Conservation (phyloP, 2,888 invertebrate species). For the Clostera curtula region DNA sequence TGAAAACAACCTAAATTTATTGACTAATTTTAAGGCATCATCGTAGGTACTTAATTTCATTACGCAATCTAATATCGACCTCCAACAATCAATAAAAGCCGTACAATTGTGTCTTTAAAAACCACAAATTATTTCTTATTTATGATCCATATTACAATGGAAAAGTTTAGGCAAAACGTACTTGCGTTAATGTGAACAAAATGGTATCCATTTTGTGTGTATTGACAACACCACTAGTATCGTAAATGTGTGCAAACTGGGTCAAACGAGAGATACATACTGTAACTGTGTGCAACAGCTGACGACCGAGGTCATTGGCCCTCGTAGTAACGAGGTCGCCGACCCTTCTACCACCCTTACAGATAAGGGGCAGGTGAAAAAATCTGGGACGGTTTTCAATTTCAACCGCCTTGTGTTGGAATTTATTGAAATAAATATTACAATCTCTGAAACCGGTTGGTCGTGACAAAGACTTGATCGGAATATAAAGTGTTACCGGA, state of each 20-base stretch:
- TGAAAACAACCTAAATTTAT: too few relatives aligned
- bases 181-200: too few relatives aligned
- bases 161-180: slow-evolving; percentile 32
- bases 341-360: slow-evolving; percentile 36
- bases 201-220: slow-evolving; percentile 19
- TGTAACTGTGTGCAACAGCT: slow-evolving; percentile 47
- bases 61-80: too few relatives aligned
- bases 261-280: slow-evolving; percentile 39
- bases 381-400: slow-evolving; percentile 27
- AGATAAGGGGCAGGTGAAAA: slow-evolving; percentile 25
- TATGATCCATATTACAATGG: too few relatives aligned
- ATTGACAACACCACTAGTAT: slow-evolving; percentile 15
- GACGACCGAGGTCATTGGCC: slow-evolving; percentile 46
- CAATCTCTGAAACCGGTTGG: slow-evolving; percentile 8
- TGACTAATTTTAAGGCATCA: too few relatives aligned
- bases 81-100: too few relatives aligned
- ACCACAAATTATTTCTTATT: too few relatives aligned
- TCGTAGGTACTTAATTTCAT: too few relatives aligned
- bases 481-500: too few relatives aligned
- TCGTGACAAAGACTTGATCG: too few relatives aligned
- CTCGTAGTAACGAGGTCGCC: slow-evolving; percentile 34
- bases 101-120: too few relatives aligned
- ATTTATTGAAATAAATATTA: slow-evolving; percentile 10
- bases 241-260: slow-evolving; percentile 40
- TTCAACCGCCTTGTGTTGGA: slow-evolving; percentile 8